Evolutionary conservation across 2,888 invertebrate genomes (phyloP).

Genomic region (Cantharis flavilabris): DNA sequence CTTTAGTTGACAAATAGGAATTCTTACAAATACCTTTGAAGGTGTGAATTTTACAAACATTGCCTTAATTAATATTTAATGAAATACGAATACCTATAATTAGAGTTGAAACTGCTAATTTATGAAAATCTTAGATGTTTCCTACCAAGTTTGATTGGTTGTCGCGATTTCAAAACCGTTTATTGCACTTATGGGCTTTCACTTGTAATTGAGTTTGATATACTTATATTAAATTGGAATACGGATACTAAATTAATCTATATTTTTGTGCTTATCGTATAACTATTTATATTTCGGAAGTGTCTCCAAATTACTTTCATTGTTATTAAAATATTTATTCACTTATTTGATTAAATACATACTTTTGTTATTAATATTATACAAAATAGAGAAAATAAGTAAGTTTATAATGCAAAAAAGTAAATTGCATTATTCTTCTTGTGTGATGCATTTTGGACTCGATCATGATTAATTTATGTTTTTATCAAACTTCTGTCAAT

Average conservation of each 20-base stretch:
- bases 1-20: not conserved
- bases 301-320: not conserved
- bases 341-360: no score
- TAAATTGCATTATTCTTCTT: no score
- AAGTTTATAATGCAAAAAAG: no score
- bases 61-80: constrained; percentile 1
- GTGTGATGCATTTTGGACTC: no score
- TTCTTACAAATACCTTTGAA: not conserved
- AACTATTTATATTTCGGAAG: not conserved
- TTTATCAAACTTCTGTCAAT: no score
- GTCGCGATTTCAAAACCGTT: constrained; percentile 31
- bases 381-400: no score
- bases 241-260: not conserved
- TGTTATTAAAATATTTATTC: no score
- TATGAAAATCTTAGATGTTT: constrained; percentile 30
- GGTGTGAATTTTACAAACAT: not conserved
- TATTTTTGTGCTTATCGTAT: not conserved
- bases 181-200: constrained; percentile 36
- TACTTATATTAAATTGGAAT: not conserved
- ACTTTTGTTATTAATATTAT: no score
- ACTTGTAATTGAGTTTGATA: constrained; percentile 37
- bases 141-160: constrained; percentile 35
- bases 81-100: not conserved
- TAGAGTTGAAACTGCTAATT: not conserved
- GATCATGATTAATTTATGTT: no score